Evolutionary conservation across 2,113 vertebrate species (phyloP).

Genomic region (Phrynosoma platyrhinos): DNA sequence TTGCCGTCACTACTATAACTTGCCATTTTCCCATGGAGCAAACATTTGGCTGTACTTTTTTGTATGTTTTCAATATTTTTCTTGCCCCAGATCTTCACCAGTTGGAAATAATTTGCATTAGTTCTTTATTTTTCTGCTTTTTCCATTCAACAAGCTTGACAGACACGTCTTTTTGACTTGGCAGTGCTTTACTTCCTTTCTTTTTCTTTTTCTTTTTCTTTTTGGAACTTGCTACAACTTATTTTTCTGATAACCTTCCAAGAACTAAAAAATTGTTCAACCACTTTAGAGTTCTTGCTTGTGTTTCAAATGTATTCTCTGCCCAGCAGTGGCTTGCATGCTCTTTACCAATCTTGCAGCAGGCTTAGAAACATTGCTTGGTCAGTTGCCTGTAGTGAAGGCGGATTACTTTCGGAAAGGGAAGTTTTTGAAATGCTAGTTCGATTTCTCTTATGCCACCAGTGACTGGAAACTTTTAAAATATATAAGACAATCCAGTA

Average conservation of each 20-base stretch:
- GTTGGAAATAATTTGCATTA: constrained; percentile 33
- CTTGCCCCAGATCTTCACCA: neutral
- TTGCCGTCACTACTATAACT: neutral
- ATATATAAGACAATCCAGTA: too few species aligned
- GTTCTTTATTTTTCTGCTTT: constrained; percentile 15
- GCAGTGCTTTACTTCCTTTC: neutral
- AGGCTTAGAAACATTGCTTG: neutral
- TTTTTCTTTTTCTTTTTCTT: neutral
- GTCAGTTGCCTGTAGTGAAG: neutral
- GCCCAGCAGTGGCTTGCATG: neutral
- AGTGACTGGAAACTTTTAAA: neutral
- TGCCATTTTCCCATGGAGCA: neutral
- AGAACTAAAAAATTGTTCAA: neutral
- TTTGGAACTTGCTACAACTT: neutral
- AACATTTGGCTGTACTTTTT: neutral
- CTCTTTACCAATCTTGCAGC: neutral
- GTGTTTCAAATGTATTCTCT: neutral
- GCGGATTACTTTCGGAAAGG: neutral
- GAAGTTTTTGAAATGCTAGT: neutral
- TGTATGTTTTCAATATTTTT: neutral
- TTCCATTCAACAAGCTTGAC: constrained; percentile 12
- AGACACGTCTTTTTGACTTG: constrained; percentile 3
- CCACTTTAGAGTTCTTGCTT: neutral
- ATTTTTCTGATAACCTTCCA: constrained; percentile 22
- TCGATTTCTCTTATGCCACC: neutral